These are phyloP conservation scores for Drosophila asahinai DNA, from an alignment of 1,140 invertebrate species.

Conservation along the genomic window DNA sequence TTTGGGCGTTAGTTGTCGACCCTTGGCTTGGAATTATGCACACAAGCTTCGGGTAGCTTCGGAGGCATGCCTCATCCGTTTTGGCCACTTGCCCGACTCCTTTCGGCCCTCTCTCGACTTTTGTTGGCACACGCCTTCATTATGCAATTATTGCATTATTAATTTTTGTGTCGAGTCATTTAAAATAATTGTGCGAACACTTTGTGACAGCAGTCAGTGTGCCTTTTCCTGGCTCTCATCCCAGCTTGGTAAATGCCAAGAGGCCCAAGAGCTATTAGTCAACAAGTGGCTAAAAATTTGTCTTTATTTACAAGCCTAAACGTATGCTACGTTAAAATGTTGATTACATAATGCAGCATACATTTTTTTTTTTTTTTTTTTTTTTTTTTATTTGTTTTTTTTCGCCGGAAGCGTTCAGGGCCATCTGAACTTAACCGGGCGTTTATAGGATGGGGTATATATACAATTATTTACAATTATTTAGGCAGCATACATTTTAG, in stretches of 20 bases:
- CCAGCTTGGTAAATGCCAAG: slow-evolving; percentile 16
- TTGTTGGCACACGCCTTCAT: slow-evolving; percentile 63
- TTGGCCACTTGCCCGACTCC: slow-evolving; percentile 63
- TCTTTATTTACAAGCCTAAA: no score
- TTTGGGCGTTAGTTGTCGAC: slow-evolving; percentile 32
- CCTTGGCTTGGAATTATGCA: slow-evolving; percentile 58
- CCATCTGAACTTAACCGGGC: no score
- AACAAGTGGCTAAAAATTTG: slow-evolving; percentile 66
- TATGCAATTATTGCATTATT: slow-evolving; percentile 78
- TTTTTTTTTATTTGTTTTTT: no score
- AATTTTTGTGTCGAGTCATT: slow-evolving; percentile 78
- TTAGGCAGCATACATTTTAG: no score
- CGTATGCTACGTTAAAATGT: no score
- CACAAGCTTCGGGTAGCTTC: slow-evolving; percentile 31
- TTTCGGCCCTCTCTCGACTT: slow-evolving; percentile 12
- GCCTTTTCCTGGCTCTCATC: slow-evolving; percentile 29
- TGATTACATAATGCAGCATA: no score
- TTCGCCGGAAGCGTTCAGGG: no score
- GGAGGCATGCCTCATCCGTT: slow-evolving; percentile 39
- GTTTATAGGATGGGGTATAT: no score
- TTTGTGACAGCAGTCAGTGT: slow-evolving; percentile 54
- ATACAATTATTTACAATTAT: no score
- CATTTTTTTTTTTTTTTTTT: no score
- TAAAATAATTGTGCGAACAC: slow-evolving; percentile 76
- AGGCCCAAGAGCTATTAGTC: slow-evolving; percentile 19